Base-by-base conservation (phyloP, 2,113 vertebrate genomes). In the Coracopsis vasa region DNA sequence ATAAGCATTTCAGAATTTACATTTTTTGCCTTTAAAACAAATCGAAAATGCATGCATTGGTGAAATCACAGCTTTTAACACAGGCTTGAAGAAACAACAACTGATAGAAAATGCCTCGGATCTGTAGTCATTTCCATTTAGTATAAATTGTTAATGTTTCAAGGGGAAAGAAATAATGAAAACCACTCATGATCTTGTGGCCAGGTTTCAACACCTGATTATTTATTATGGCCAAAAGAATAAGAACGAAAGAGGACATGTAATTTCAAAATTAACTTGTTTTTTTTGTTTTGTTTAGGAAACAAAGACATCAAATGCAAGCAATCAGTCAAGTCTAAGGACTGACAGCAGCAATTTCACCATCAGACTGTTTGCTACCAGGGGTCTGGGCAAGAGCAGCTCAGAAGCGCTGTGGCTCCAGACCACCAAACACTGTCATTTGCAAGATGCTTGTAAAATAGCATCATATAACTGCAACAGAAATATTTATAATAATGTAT, bases 161-260 rank as follows among this genome's bases (percentile, higher is more conserved):
- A 50, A 93, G 71, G 60, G 73, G 64, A 88, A 86, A 88, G 60
- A 72, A 92, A 83, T 66, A 88, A 92, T 75, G 35, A 92, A 92
- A 94, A 86, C 2, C 88, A 96, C 69, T 81, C 42, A 73, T 88
- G 72, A 88, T 56, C 69, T 88, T 51, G 10, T 16, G 71, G 75
- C 78, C 64, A 90, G 9, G 53, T 91, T 94, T 95, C 86, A 96
- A 94, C 51, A 96, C 82, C 69, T 93, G 75, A 35, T 93, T 94
- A 90, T 92, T 94, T 75, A 94, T 41, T 78, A 54, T 51, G 25
- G 39, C 65, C 72, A 77, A 84, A 87, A 88, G 48, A 93, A 70
- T 29, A 62, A 61, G 31, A 90, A 65, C 21, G 27, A 78, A 92
- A 88, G 35, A 65, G 47, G 47, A 77, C 42, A 60, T 10, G 17